These are phyloP conservation scores for Falco columbarius DNA, from an alignment of 2,797 vertebrate species.

Conservation along the genomic window DNA sequence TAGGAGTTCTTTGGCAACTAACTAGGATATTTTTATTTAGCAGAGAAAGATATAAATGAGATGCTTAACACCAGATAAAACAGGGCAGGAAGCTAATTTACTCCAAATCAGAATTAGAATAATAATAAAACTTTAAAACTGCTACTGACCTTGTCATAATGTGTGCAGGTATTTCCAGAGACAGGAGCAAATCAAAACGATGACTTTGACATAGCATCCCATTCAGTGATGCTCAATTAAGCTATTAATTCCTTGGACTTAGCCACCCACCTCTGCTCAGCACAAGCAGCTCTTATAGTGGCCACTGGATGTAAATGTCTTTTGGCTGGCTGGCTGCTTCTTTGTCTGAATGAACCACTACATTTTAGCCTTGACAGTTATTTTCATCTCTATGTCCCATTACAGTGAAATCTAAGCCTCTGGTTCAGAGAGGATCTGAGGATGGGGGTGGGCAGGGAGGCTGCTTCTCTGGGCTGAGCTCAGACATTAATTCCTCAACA, in stretches of 20 bases:
- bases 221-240: background rate
- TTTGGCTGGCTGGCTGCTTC: background rate
- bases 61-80: background rate
- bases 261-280: slow-evolving; percentile 10
- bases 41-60: background rate
- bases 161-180: slow-evolving; percentile 25
- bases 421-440: slow-evolving; percentile 18
- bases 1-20: background rate
- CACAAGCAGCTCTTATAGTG: background rate
- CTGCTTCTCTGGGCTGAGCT: slow-evolving; percentile 47
- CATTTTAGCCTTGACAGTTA: slow-evolving; percentile 58
- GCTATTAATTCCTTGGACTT: background rate
- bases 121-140: background rate
- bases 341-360: slow-evolving; percentile 33
- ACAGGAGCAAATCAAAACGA: background rate
- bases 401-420: slow-evolving; percentile 80
- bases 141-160: slow-evolving; percentile 75
- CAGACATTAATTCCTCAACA: slow-evolving; percentile 56
- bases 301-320: background rate
- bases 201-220: slow-evolving; percentile 18
- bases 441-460: slow-evolving; percentile 23
- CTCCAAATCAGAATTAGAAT: background rate
- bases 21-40: background rate
- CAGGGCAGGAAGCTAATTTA: background rate
- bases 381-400: slow-evolving; percentile 69